Percentiles rank a stretch among this genome's conserved stretches.
phyloP scores from a whole-genome alignment of 2,113 vertebrate species.

The Perca schrenkii region DNA sequence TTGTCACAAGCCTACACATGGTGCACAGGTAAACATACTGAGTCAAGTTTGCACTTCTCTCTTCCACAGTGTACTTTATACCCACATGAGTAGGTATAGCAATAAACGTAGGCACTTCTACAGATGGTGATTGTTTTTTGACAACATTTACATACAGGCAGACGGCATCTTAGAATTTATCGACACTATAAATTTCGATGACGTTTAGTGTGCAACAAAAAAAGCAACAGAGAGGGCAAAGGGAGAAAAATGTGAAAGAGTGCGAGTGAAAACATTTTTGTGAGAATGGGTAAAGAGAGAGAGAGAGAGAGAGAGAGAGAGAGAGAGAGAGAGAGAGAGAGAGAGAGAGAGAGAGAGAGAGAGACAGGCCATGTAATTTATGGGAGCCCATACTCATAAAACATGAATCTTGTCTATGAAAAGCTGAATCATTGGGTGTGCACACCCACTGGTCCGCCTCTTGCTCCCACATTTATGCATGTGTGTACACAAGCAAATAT shows the following conservation, averaged over 20 bases:
- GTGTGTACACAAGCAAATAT: conserved; percentile 49
- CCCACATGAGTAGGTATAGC: conserved; percentile 22
- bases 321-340: not conserved
- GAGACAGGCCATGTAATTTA: conserved; percentile 64
- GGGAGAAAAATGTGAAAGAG: not conserved
- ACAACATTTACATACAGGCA: conserved; percentile 27
- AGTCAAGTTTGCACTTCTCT: conserved; percentile 47
- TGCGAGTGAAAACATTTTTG: not conserved
- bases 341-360: conserved; percentile 7
- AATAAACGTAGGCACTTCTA: conserved; percentile 21
- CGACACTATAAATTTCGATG: conserved; percentile 14
- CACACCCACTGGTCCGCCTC: conserved; percentile 54
- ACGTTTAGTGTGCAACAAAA: conserved; percentile 33
- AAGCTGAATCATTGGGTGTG: conserved; percentile 75
- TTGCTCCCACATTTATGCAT: conserved; percentile 56
- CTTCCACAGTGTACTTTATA: not conserved
- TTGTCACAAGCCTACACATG: conserved; percentile 70
- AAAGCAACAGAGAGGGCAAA: not conserved
- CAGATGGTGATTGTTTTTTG: not conserved
- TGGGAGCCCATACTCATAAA: conserved; percentile 76
- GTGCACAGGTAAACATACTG: conserved; percentile 70
- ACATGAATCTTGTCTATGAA: conserved; percentile 80
- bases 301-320: conserved; percentile 6
- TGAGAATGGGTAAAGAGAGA: conserved; percentile 8
- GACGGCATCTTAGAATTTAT: conserved; percentile 17